Evolutionary conservation across 2,113 vertebrate genomes (phyloP), one percentile per base, ranked within the genome.

Genomic region (Recurvirostra avosetta): DNA sequence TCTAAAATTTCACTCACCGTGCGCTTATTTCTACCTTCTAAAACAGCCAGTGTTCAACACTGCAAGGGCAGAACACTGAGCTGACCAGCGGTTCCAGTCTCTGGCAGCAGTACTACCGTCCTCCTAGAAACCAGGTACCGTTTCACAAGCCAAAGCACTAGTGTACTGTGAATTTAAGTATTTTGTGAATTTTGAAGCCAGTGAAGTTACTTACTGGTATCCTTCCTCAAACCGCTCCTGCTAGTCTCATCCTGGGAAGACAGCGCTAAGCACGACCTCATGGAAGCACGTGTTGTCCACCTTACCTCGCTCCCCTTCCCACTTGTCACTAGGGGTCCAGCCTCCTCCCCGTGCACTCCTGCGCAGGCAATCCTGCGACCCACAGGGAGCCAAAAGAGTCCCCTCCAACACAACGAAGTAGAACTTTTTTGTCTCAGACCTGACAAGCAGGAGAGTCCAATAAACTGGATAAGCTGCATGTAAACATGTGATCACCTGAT

Each of bases 401-500:
- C 80, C 53, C 62, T 79, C 78, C 50, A 68, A 79, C 2, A 2
- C 22, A 26, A 91, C 1, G 20, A 80, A 68, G 45, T 0, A 66
- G 32, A 93, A 94, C 49, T 78, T 92, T 86, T 81, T 70, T 81
- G 66, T 19, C 77, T 84, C 66, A 30, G 53, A 67, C 56, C 61
- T 61, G 70, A 82, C 19, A 40, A 72, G 34, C 49, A 75, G 70
- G 19, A 90, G 40, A 56, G 62, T 76, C 87, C 70, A 79, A 82
- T 78, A 73, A 82, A 96, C 56, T 68, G 62, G 81, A 73, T 88
- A 91, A 93, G 74, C 87, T 78, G 40, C 40, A 49, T 15, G 84
- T 94, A 96, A 94, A 96, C 93, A 96, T 55, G 84, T 66, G 92
- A 95, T 90, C 87, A 72, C 58, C 92, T 82, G 85, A 93, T 93